Evolutionary conservation across 1,140 invertebrate genomes (phyloP).

Genomic region (Drosophila murphyi): DNA sequence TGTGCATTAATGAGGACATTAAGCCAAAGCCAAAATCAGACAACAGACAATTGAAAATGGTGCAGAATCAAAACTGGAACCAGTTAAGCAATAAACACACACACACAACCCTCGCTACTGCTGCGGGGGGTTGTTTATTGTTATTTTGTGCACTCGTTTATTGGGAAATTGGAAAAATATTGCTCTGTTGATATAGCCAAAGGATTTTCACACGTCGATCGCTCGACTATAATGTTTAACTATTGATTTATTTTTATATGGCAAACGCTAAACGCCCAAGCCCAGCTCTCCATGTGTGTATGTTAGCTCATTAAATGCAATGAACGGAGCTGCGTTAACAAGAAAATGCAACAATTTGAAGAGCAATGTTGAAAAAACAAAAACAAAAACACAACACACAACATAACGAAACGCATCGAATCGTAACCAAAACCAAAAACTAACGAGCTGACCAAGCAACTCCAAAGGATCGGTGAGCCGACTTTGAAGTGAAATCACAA

Average conservation of each 20-base stretch:
- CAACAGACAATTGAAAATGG: conserved; percentile 9
- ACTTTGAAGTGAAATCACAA: conserved; percentile 63
- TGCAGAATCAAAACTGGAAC: conserved; percentile 18
- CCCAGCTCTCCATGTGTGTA: conserved; percentile 8
- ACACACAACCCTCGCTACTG: background rate
- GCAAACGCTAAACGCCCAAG: conserved; percentile 11
- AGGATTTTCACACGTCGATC: conserved; percentile 78
- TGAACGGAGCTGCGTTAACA: conserved; percentile 58
- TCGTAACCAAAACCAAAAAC: conserved; percentile 28
- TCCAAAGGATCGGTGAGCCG: conserved; percentile 46
- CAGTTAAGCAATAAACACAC: conserved; percentile 17
- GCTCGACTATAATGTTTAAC: conserved; percentile 63
- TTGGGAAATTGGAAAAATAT: conserved; percentile 70
- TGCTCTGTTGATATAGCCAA: conserved; percentile 68
- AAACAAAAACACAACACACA: conserved; percentile 4
- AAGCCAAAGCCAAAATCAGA: conserved; percentile 19
- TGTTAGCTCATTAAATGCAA: conserved; percentile 61
- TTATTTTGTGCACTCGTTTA: conserved; percentile 51
- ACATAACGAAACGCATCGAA: conserved; percentile 29
- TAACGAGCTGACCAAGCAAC: conserved; percentile 61
- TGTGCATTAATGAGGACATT: conserved; percentile 50
- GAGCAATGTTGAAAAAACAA: conserved; percentile 21
- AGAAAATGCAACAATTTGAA: conserved; percentile 62
- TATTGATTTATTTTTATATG: conserved; percentile 74
- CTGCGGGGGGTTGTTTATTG: conserved; percentile 44